Evolutionary conservation across 2,113 vertebrate genomes (phyloP), one percentile per base, ranked within the genome.

Genomic region (Oostethus manadensis): DNA sequence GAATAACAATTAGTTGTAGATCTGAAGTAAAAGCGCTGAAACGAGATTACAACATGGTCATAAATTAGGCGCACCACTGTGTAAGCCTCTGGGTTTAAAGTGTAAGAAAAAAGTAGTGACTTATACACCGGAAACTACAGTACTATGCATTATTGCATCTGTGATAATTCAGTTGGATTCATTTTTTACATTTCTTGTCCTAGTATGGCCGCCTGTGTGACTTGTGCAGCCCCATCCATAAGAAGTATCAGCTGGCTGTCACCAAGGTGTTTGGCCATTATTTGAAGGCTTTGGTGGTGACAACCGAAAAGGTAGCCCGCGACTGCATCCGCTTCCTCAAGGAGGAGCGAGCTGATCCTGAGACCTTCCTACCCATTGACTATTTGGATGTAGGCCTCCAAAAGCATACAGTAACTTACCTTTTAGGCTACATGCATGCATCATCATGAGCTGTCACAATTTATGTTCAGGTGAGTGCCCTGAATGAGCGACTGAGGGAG

Each of bases 201-300:
- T 73, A 98, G 97, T 95, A 90, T 71, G 97, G 97, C 65, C 92
- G 93, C 57, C 83, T 99, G 1, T 84, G 92, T 1, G 93, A 98
- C 63, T 68, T 99, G 45, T 98, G 95, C 73, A 93, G 93, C 69
- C 96, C 96, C 51, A 92, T 96, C 64, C 95, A 98, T 76, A 96
- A 93, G 84, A 98, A 94, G 77, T 99, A 97, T 71, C 94, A 94
- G 70, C 89, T 99, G 66, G 94, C 95, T 11, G 91, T 97, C 60
- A 94, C 93, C 59, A 99, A 98, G 77, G 87, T 96, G 13, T 94
- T 98, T 56, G 92, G 94, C 60, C 90, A 47, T 49, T 92, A 92
- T 74, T 91, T 98, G 85, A 85, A 89, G 10, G 92, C 94, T 57
- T 92, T 99, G 3, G 87, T 99, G n/a, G 97, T 98, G 68, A 17